Evolutionary conservation across 2,113 vertebrate genomes (phyloP).

Genomic region (Ascaphus truei): DNA sequence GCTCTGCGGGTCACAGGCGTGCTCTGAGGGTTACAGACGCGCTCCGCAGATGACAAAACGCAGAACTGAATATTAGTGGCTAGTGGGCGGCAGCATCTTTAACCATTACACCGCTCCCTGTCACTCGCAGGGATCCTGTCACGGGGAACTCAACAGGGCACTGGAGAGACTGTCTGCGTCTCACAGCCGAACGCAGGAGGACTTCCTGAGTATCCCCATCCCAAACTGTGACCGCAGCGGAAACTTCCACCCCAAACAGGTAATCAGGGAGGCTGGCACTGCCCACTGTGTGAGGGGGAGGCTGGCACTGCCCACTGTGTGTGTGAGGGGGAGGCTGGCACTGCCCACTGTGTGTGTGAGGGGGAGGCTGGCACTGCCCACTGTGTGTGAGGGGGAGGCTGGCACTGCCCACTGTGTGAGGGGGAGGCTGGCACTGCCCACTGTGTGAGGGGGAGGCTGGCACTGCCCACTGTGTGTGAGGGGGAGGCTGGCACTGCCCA

Average conservation of each 20-base stretch:
- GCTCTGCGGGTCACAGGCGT: not conserved
- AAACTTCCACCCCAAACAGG: slow-evolving; percentile 90
- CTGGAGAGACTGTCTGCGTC: slow-evolving; percentile 79
- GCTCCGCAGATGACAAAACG: too few species aligned
- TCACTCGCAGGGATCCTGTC: slow-evolving; percentile 78
- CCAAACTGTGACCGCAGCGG: slow-evolving; percentile 92
- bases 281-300: not conserved
- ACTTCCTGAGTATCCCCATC: slow-evolving; percentile 85
- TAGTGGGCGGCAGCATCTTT: too few species aligned
- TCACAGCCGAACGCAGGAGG: slow-evolving; percentile 81
- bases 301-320: not conserved
- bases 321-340: not conserved
- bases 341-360: too few species aligned
- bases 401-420: too few species aligned
- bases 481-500: too few species aligned
- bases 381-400: too few species aligned
- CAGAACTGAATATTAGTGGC: too few species aligned
- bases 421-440: too few species aligned
- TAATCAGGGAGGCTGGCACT: slow-evolving; percentile 37
- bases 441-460: too few species aligned
- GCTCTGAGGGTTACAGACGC: too few species aligned
- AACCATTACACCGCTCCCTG: not conserved
- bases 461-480: too few species aligned
- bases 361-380: too few species aligned
- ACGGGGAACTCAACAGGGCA: slow-evolving; percentile 81